phyloP scores from a whole-genome alignment of 2,888 invertebrate species.

The Emmelina monodactyla region DNA sequence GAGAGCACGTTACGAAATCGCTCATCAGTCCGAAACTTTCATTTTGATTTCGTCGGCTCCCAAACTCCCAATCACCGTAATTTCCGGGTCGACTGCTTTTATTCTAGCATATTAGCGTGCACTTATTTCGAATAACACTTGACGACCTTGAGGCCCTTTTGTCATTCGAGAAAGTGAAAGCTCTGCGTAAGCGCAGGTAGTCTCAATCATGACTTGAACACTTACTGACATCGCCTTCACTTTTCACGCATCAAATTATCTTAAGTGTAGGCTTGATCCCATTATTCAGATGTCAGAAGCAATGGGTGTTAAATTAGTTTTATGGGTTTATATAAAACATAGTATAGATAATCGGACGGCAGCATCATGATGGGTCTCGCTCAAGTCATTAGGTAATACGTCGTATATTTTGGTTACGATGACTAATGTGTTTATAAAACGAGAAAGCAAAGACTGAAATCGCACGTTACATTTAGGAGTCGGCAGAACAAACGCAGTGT shows the following conservation, averaged over 20 bases:
- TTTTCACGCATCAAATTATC: slow-evolving; percentile 26
- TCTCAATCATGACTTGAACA: slow-evolving; percentile 17
- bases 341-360: too few relatives aligned
- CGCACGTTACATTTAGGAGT: slow-evolving; percentile 11
- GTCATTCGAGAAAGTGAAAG: slow-evolving; percentile 49
- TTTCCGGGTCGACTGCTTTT: not conserved
- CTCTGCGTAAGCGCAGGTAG: slow-evolving; percentile 23
- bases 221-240: slow-evolving; percentile 25
- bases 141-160: slow-evolving; percentile 36
- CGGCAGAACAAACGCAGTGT: not conserved
- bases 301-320: slow-evolving; percentile 26
- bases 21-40: too few relatives aligned
- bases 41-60: too few relatives aligned
- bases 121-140: slow-evolving; percentile 23
- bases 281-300: slow-evolving; percentile 24
- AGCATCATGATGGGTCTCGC: slow-evolving; percentile 7
- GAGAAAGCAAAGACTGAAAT: slow-evolving; percentile 26
- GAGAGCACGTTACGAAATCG: too few relatives aligned
- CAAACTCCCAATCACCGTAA: too few relatives aligned
- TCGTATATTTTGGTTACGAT: too few relatives aligned
- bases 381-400: too few relatives aligned
- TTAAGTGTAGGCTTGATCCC: slow-evolving; percentile 22
- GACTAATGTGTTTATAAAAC: slow-evolving; percentile 13
- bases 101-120: not conserved
- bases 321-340: slow-evolving; percentile 13